phyloP scores from a whole-genome alignment of 2,888 invertebrate genomes.

The Agrenia bidenticulata region DNA sequence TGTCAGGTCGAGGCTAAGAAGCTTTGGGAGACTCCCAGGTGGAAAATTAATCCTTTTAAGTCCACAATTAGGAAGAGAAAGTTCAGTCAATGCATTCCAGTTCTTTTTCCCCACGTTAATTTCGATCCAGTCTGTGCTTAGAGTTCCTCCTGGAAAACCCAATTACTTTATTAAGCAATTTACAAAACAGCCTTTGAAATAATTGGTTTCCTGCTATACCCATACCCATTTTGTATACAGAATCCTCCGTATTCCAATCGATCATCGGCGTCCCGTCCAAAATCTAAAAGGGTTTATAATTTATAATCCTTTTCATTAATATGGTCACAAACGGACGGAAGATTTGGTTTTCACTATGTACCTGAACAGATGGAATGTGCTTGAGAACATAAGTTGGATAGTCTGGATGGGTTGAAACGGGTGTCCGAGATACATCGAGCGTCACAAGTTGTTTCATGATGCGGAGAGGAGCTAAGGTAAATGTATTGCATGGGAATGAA shows the following conservation, averaged over 20 bases:
- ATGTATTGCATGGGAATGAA: slow-evolving; percentile 42
- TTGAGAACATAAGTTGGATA: slow-evolving; percentile 41
- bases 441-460: slow-evolving; percentile 32
- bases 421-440: slow-evolving; percentile 44
- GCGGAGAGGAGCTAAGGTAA: slow-evolving; percentile 32
- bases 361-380: slow-evolving; percentile 39
- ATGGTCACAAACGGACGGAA: no score
- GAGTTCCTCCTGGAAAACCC: slow-evolving; percentile 22
- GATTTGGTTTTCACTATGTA: slow-evolving; percentile 18
- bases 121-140: slow-evolving; percentile 47
- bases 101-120: slow-evolving; percentile 43
- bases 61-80: slow-evolving; percentile 45
- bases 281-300: slow-evolving; percentile 28
- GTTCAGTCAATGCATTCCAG: slow-evolving; percentile 41
- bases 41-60: slow-evolving; percentile 44
- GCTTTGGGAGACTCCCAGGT: slow-evolving; percentile 35
- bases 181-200: background rate
- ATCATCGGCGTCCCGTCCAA: slow-evolving; percentile 40
- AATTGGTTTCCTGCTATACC: no score
- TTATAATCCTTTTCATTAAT: no score
- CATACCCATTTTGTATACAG: slow-evolving; percentile 36
- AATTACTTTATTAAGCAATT: background rate
- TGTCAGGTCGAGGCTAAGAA: slow-evolving; percentile 45
- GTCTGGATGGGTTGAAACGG: slow-evolving; percentile 44
- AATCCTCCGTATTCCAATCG: slow-evolving; percentile 40